These are phyloP conservation scores for Diorhabda elongata DNA, from an alignment of 1,140 invertebrate genomes.

Conservation along the genomic window DNA sequence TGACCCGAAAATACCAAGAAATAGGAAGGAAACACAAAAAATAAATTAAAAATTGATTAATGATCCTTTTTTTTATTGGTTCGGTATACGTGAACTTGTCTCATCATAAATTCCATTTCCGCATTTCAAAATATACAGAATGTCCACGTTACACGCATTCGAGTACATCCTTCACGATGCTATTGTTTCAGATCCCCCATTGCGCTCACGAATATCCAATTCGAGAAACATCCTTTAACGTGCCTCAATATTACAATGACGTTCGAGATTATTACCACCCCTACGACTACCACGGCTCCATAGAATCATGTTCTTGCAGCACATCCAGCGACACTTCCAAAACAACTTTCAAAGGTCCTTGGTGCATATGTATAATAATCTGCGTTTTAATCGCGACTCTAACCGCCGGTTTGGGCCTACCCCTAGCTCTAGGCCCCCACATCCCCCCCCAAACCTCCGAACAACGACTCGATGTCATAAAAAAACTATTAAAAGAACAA, in stretches of 20 bases:
- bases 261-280: conserved; percentile 32
- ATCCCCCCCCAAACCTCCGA: conserved; percentile 32
- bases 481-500: conserved; percentile 55
- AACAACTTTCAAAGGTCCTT: conserved; percentile 35
- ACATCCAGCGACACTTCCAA: conserved; percentile 31
- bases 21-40: no score
- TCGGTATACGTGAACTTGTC: no score
- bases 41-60: no score
- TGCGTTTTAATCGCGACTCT: conserved; percentile 42
- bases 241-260: conserved; percentile 37
- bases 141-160: no score
- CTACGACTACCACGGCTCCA: conserved; percentile 31
- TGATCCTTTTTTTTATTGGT: no score
- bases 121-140: no score
- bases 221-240: conserved; percentile 38
- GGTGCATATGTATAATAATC: conserved; percentile 43
- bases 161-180: no score
- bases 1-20: no score
- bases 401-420: conserved; percentile 40
- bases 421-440: conserved; percentile 36
- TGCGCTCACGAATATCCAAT: conserved; percentile 28
- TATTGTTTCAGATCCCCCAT: conserved; percentile 35
- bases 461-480: conserved; percentile 33
- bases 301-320: conserved; percentile 41
- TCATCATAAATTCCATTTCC: no score